A percentile compares a stretch with the other conserved stretches of the same genome.
Conservation (phyloP, 2,797 vertebrate species). For the Prionace glauca region DNA sequence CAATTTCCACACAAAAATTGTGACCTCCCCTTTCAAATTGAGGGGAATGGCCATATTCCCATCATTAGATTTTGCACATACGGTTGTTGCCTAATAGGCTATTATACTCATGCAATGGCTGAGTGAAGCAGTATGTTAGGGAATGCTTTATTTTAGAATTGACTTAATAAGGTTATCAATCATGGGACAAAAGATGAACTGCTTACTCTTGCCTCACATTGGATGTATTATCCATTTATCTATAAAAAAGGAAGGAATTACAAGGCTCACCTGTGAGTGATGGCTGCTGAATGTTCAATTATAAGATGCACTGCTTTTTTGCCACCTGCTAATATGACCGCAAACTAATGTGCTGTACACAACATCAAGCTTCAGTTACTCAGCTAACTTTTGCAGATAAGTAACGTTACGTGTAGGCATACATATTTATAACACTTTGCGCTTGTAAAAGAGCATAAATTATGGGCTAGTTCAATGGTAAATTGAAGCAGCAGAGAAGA, state of each 20-base stretch:
- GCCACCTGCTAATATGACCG: not conserved
- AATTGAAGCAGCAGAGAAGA: not conserved
- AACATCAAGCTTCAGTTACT: not conserved
- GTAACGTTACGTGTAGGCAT: not conserved
- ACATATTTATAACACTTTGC: not conserved
- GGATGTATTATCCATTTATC: constrained; percentile 34
- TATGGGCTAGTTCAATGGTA: not conserved
- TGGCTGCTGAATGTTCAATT: constrained; percentile 40
- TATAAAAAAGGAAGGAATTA: constrained; percentile 37
- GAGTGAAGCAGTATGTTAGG: constrained; percentile 39
- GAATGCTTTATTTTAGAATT: constrained; percentile 46
- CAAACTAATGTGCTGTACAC: not conserved
- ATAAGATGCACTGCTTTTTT: constrained; percentile 11
- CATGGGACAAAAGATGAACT: constrained; percentile 42
- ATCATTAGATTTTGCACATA: constrained; percentile 39
- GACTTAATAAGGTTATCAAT: constrained; percentile 47
- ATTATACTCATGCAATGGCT: constrained; percentile 40
- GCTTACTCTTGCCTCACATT: constrained; percentile 36
- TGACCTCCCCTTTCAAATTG: constrained; percentile 34
- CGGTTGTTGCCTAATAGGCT: constrained; percentile 41
- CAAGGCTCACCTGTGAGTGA: constrained; percentile 24
- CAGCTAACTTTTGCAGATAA: not conserved
- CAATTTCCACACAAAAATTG: not conserved
- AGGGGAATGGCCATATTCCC: not conserved
- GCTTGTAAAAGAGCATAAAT: not conserved